A percentile compares a stretch with the other conserved stretches of the same genome.
These are phyloP conservation scores for Petrocephalus schoutedeni DNA, from an alignment of 2,797 vertebrate species.

Conservation along the genomic window DNA sequence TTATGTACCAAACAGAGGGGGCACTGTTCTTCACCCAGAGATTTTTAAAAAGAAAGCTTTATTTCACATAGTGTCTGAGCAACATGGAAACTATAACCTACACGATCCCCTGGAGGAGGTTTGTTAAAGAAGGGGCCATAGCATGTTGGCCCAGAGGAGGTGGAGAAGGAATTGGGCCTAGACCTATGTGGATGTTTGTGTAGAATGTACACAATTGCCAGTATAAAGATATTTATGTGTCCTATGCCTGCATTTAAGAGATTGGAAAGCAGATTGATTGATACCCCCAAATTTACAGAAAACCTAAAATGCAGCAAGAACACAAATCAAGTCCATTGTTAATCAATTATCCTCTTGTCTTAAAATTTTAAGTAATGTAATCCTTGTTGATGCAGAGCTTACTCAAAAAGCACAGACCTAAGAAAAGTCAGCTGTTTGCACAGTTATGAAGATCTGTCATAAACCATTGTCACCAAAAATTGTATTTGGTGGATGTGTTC, in stretches of 20 bases:
- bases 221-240: not conserved
- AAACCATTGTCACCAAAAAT: not conserved
- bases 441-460: not conserved
- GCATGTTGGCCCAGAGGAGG: not conserved
- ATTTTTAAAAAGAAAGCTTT: constrained; percentile 40
- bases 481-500: not conserved
- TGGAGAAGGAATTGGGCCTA: not conserved
- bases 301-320: not conserved
- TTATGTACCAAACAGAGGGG: constrained; percentile 48
- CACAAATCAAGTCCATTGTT: not conserved
- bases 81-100: not conserved
- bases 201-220: not conserved
- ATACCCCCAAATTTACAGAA: not conserved
- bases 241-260: not conserved
- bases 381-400: not conserved
- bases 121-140: not conserved
- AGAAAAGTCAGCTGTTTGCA: not conserved
- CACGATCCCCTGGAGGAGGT: not conserved
- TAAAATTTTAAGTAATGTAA: not conserved
- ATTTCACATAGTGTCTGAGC: not conserved
- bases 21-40: constrained; percentile 51
- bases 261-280: not conserved
- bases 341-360: not conserved
- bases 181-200: not conserved
- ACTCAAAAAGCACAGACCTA: not conserved